Evolutionary conservation across 1,140 invertebrate species (phyloP).

Genomic region (Venustaconcha ellipsiformis): DNA sequence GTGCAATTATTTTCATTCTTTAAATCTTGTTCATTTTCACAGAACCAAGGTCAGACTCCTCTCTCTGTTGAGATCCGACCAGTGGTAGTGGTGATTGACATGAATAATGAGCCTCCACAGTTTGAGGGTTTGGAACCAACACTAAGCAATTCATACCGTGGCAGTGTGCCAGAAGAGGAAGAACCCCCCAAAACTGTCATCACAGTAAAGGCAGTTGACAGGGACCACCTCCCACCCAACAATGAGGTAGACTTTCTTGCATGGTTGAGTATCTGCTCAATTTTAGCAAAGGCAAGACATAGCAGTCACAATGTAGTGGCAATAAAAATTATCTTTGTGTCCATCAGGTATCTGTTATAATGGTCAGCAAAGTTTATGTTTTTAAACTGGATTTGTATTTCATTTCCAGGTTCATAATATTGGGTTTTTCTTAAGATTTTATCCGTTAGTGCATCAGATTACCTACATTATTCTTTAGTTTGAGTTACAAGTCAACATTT

Average conservation of each 20-base stretch:
- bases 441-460: too few species aligned
- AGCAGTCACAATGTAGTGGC: too few species aligned
- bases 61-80: slow-evolving; percentile 49
- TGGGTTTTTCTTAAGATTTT: too few species aligned
- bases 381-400: too few species aligned
- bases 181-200: slow-evolving; percentile 44
- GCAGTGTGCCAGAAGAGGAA: slow-evolving; percentile 55
- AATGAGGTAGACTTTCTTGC: slow-evolving; percentile 41
- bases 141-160: slow-evolving; percentile 44
- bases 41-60: slow-evolving; percentile 53
- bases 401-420: too few species aligned
- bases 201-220: slow-evolving; percentile 53
- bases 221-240: slow-evolving; percentile 45
- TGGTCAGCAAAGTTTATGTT: too few species aligned
- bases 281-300: too few species aligned
- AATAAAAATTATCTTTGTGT: too few species aligned
- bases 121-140: slow-evolving; percentile 49
- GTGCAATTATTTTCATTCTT: neutral
- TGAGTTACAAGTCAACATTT: too few species aligned
- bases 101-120: slow-evolving; percentile 54
- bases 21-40: slow-evolving; percentile 1
- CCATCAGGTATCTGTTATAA: too few species aligned
- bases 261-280: neutral
- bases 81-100: slow-evolving; percentile 47
- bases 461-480: too few species aligned